Percentiles rank a stretch among this genome's conserved stretches.
phyloP scores from a whole-genome alignment of 2,113 vertebrate species.

The Odobenus rosmarus region DNA sequence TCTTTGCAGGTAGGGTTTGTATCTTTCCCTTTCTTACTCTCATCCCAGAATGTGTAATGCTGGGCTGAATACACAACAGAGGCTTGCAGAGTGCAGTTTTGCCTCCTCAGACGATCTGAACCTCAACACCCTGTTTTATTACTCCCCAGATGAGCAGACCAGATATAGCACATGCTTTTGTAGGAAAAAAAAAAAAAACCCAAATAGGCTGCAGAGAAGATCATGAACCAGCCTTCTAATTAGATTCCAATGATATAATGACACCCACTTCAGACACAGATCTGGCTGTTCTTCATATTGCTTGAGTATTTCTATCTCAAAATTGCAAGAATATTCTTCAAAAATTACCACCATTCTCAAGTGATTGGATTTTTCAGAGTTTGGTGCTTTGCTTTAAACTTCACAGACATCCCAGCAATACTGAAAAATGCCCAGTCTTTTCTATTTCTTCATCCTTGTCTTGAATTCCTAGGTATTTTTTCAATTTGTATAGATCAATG shows the following conservation, averaged over 20 bases:
- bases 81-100: background rate
- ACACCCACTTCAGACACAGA: background rate
- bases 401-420: constrained; percentile 33
- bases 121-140: background rate
- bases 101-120: background rate
- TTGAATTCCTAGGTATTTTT: background rate
- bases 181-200: background rate
- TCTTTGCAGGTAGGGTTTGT: background rate
- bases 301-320: background rate
- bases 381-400: constrained; percentile 71
- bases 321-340: constrained; percentile 69
- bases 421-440: background rate
- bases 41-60: background rate
- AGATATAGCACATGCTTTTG: background rate
- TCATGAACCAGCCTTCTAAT: background rate
- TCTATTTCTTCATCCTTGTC: background rate
- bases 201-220: background rate
- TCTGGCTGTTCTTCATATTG: constrained; percentile 42
- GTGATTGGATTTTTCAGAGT: constrained; percentile 68
- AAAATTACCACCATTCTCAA: constrained; percentile 69
- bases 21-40: background rate
- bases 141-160: background rate
- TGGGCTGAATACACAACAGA: background rate
- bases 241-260: constrained; percentile 56
- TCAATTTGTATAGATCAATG: background rate